Conservation (phyloP, 2,888 invertebrate genomes). For the Campoletis raptor region DNA sequence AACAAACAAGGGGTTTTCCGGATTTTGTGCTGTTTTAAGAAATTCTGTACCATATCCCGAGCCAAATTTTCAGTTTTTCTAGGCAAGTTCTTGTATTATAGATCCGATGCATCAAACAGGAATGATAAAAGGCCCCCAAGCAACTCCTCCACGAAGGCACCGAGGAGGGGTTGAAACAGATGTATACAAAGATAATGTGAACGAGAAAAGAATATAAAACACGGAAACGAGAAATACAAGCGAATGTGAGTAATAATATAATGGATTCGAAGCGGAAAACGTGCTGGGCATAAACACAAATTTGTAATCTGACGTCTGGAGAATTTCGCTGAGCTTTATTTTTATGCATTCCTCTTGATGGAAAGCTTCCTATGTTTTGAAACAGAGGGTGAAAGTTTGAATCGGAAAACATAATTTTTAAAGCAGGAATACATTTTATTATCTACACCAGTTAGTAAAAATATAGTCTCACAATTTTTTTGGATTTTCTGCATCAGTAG, state of each 20-base stretch:
- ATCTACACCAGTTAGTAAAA: neutral
- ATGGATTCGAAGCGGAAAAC: conserved; percentile 47
- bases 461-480: neutral
- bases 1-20: no score
- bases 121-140: conserved; percentile 1
- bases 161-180: neutral
- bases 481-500: neutral
- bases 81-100: neutral
- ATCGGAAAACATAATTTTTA: neutral
- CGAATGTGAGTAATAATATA: conserved; percentile 49
- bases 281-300: conserved; percentile 57
- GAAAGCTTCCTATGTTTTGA: neutral
- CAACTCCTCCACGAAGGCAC: neutral
- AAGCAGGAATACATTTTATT: neutral
- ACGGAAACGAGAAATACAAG: conserved; percentile 7
- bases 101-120: neutral
- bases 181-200: neutral
- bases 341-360: neutral
- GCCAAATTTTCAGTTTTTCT: neutral
- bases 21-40: neutral
- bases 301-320: conserved; percentile 50
- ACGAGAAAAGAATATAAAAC: conserved; percentile 10
- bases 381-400: neutral
- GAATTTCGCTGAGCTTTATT: conserved; percentile 14
- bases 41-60: neutral